Conservation (phyloP, 1,140 invertebrate species). For the Paracyclopina nana region DNA sequence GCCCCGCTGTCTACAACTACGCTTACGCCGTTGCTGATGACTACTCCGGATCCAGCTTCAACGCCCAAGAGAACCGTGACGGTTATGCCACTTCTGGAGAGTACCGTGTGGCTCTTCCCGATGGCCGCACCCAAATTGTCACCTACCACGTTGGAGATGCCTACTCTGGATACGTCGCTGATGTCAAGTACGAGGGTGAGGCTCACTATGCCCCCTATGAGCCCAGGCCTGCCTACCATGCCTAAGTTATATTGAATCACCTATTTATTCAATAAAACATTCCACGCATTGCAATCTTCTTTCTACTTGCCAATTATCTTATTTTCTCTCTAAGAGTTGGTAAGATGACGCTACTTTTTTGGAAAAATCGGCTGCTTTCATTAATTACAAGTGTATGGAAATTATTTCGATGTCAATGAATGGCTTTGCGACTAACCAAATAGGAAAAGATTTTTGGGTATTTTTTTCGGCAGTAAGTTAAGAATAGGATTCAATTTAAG, state of each 20-base stretch:
- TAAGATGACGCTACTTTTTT: too few relatives aligned
- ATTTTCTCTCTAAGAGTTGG: background rate
- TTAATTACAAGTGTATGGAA: too few relatives aligned
- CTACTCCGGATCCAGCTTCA: constrained; percentile 21
- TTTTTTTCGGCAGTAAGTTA: background rate
- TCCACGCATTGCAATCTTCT: background rate
- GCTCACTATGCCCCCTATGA: constrained; percentile 3
- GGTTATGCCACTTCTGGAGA: constrained; percentile 18
- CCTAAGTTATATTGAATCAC: background rate
- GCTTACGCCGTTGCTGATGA: constrained; percentile 21
- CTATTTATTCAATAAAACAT: background rate
- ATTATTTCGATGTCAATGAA: background rate
- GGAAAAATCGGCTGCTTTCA: too few relatives aligned
- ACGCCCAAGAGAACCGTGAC: constrained; percentile 21
- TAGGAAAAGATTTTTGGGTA: background rate
- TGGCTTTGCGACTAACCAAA: background rate
- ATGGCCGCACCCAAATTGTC: constrained; percentile 32
- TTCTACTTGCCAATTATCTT: background rate
- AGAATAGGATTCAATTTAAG: background rate
- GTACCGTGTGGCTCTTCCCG: constrained; percentile 17
- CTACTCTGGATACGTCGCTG: constrained; percentile 17
- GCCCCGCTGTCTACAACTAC: constrained; percentile 6
- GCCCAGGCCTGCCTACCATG: constrained; percentile 2
- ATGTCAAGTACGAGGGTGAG: constrained; percentile 16
- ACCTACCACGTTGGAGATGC: constrained; percentile 16